Base-by-base conservation (phyloP, 2,888 invertebrate genomes). In the Arenicola marina region DNA sequence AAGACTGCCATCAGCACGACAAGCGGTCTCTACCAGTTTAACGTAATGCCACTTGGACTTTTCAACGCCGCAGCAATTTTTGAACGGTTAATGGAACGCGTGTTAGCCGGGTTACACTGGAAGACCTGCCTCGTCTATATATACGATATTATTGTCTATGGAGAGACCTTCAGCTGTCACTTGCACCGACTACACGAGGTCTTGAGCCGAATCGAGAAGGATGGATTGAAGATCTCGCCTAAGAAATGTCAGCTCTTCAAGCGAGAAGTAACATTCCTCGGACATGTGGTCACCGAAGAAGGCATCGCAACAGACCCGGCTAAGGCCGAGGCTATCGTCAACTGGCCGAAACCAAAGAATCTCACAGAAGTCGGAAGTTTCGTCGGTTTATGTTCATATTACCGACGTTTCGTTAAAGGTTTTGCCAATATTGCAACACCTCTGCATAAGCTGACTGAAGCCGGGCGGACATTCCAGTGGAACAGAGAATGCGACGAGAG, bases 401-500 rank as follows among this genome's bases (percentile, higher is more conserved):
- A 48, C 24, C 15, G 48, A 48, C 48, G 48, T 21, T 38, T 38
- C n/a, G 43, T 38, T 11, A 38, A 38, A n/a, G 43, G 43, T 38
- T 38, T 38, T 38, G 43, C 43, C 11, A 38, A 38, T 38, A 38
- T 38, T 38, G 43, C 43, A 38, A n/a, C 11, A 38, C 43, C 43
- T 24, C 26, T 48, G 26, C 48, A 53, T 29, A 11, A 53, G 15
- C 21, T 53, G 31, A 29, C 53, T 11, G 31, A 53, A 28, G 11
- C 7, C 7, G 53, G 21, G 7, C 7, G 15, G 18, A 46, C 15
- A 62, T 70, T 62, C 65, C 70, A 4, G 56, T 65, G 46, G 45
- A 59, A 18, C 28, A 43, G 34, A 61, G 63, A 11, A 44, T 62
- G 15, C 58, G 64, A 1, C 59, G 51, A 34, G 26, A 7, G 28